phyloP scores from a whole-genome alignment of 2,888 invertebrate genomes.

The Anorthoa munda region DNA sequence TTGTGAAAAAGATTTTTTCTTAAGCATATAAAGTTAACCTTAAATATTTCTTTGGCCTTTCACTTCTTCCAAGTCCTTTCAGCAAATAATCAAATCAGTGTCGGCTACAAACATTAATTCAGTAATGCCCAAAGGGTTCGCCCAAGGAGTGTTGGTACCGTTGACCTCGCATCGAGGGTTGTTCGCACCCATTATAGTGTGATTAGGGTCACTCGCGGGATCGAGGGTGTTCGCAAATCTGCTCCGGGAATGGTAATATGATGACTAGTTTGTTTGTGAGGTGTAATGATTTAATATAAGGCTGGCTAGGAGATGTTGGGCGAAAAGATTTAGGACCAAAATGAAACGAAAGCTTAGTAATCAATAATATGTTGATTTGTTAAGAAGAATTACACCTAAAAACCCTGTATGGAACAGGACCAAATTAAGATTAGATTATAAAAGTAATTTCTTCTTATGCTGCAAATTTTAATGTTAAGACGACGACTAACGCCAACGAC shows the following conservation, averaged over 20 bases:
- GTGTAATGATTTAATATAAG: conserved; percentile 22
- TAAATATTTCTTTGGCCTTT: not conserved
- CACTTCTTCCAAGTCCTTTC: not conserved
- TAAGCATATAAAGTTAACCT: too few species aligned
- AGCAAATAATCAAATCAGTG: conserved; percentile 29
- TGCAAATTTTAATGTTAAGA: too few species aligned
- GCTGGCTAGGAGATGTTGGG: not conserved
- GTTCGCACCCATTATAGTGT: conserved; percentile 51
- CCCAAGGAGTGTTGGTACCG: conserved; percentile 29
- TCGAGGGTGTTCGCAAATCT: conserved; percentile 42
- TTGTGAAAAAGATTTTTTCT: too few species aligned
- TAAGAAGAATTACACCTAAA: too few species aligned
- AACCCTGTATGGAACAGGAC: too few species aligned
- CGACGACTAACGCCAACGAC: too few species aligned
- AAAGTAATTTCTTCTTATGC: too few species aligned
- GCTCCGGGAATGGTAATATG: conserved; percentile 17
- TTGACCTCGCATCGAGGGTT: conserved; percentile 48
- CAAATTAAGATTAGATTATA: too few species aligned
- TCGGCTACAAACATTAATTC: conserved; percentile 26
- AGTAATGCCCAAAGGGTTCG: conserved; percentile 22
- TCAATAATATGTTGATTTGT: too few species aligned
- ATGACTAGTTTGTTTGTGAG: conserved; percentile 33
- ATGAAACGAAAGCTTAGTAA: not conserved
- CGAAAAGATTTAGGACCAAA: not conserved
- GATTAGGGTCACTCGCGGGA: conserved; percentile 55